Base-by-base conservation (phyloP, 2,113 vertebrate genomes). In the Reinhardtius hippoglossoides region DNA sequence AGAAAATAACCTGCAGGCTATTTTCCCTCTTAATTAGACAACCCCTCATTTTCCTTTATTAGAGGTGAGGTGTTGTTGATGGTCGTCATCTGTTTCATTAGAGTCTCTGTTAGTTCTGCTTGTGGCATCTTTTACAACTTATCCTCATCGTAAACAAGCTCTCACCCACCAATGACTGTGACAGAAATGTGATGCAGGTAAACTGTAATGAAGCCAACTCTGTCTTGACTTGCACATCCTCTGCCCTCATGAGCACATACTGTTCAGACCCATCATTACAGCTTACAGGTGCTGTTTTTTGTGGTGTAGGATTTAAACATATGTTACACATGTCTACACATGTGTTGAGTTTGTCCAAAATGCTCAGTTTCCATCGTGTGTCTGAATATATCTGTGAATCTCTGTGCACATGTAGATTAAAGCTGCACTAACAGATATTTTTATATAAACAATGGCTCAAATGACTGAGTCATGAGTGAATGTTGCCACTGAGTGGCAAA, bases 151-250 rank as follows among this genome's bases (percentile, higher is more conserved):
- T 68, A 67, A 69, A 78, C 44, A 60, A 57, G 46, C 54, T 56
- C n/a, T 52, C 60, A 72, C 74, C 81, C 87, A 84, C 80, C 76
- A 83, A 31, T 31, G 31, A 31, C 31, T 31, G 31, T 31, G 31
- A 31, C 31, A 31, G 31, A 31, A 70, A 64, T 77, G 57, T 13
- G 40, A 67, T 66, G 65, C 12, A 68, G 50, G 83, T 57, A 61
- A 72, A 70, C 67, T 71, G 35, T 83, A 77, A 80, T 80, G 56
- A 88, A 63, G 81, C 26, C 12, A 24, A 71, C 75, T 78, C 66
- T 91, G 88, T 89, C 87, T 67, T 57, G 83, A 87, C 87, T 90
- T 90, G 90, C 46, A 65, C 57, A 64, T 80, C 76, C 46, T 79
- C 66, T n/a, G 2, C 70, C 66, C 24, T 62, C 16, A 10, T 0